Evolutionary conservation across 2,888 invertebrate species (phyloP), one percentile per base, ranked within the genome.

Genomic region (Polydrusus pterygomalis): DNA sequence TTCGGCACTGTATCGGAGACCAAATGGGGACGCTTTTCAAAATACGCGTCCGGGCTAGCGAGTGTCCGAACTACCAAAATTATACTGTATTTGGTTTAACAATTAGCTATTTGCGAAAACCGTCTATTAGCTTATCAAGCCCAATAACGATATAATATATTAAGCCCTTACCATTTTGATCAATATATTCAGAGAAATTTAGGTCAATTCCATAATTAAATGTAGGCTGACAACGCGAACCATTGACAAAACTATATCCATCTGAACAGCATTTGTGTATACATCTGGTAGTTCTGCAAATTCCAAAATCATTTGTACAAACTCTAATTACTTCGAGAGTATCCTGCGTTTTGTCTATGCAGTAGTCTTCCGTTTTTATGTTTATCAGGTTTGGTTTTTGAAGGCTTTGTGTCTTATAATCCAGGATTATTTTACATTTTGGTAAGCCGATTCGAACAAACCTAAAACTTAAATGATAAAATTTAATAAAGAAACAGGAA

Each of bases 231-330:
- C 86, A 86, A 25, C 73, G 76, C 0, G 81, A 79, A 13, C 83
- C 84, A 70, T 82, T 83, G 6, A 84, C 85, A 75, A 86, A 90
- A 80, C 90, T 89, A 56, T 90, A 80, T 17, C 90, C 90, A 18
- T 89, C 85, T 1, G 89, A 89, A 81, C 91, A 91, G 79, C 91
- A 91, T 83, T 91, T 91, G 63, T 87, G 88, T 1, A 90, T 78
- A 78, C 90, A 89, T 74, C 74, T 80, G 17, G 79, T 78, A 7
- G 38, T 69, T 11, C 80, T 70, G 63, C 84, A 84, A 43, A 83
- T 67, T 8, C 79, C 74, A 25, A 74, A 80, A 75, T 80, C 76
- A 40, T 77, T 71, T 18, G 76, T 74, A 70, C 85, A 85, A 54
- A 81, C 60, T 70, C 84, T 80, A 45, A 81, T 70, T 15, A 83